Conservation (phyloP, 2,797 vertebrate species). For the Falco novaeseelandiae region DNA sequence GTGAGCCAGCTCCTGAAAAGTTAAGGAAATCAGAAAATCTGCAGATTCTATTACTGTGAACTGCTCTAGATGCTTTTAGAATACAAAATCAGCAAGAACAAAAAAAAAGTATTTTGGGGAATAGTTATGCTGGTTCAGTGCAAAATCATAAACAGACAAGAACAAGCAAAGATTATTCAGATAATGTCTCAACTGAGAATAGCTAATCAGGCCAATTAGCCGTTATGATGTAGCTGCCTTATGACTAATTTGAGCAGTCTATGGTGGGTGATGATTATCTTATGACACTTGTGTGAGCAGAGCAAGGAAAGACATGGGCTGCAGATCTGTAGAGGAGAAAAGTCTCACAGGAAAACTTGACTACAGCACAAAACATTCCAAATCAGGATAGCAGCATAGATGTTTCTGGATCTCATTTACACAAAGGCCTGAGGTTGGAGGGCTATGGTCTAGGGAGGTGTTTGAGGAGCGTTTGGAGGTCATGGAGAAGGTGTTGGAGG, state of each 20-base stretch:
- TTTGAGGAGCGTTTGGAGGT: rapidly evolving
- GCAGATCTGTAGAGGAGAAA: neutral
- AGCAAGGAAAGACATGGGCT: neutral
- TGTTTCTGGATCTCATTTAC: neutral
- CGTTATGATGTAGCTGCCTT: slow-evolving; percentile 13
- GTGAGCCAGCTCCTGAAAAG: slow-evolving; percentile 40
- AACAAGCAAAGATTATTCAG: slow-evolving; percentile 59
- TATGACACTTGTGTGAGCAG: neutral
- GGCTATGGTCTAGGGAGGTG: neutral
- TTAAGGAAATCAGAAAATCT: slow-evolving; percentile 20
- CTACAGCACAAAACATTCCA: neutral
- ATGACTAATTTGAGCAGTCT: slow-evolving; percentile 42
- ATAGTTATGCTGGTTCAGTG: slow-evolving; percentile 18
- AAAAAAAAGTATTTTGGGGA: neutral
- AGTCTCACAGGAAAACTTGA: neutral
- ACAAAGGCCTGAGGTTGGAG: neutral
- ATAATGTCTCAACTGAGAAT: slow-evolving; percentile 62
- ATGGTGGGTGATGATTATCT: slow-evolving; percentile 49
- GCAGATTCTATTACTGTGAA: slow-evolving; percentile 18
- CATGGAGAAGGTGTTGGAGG: neutral
- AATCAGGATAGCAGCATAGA: neutral
- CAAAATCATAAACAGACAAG: slow-evolving; percentile 56
- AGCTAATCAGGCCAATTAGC: slow-evolving; percentile 63
- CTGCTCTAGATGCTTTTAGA: slow-evolving; percentile 1
- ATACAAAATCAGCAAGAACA: slow-evolving; percentile 46